A percentile compares a stretch with the other conserved stretches of the same genome.
These are phyloP conservation scores for Solenopsis invicta DNA, from an alignment of 1,140 invertebrate genomes.

Conservation along the genomic window DNA sequence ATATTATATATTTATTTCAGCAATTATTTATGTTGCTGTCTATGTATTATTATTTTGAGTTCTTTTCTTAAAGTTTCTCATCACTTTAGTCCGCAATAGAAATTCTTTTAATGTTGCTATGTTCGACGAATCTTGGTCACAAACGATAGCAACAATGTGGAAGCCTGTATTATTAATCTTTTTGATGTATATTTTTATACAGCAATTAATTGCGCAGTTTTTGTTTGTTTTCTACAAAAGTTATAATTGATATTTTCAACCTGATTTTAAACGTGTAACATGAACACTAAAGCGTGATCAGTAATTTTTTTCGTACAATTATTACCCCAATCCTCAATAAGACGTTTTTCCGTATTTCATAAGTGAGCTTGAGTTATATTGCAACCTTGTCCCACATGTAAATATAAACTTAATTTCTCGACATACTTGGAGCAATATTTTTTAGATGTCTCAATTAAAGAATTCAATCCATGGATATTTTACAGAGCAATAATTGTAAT, in stretches of 20 bases:
- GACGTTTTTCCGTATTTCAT: neutral
- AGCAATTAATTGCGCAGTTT: no score
- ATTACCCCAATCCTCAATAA: neutral
- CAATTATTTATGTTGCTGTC: no score
- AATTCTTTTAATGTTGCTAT: no score
- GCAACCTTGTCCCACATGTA: neutral
- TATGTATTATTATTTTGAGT: no score
- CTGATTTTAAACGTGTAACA: neutral
- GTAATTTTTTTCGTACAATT: neutral
- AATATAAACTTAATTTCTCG: neutral
- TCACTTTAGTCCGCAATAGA: no score
- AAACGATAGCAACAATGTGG: no score
- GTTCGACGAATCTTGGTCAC: no score
- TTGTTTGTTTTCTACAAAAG: no score
- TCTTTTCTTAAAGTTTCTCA: no score
- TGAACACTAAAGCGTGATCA: neutral
- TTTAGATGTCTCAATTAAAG: slow-evolving; percentile 6
- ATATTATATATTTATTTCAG: no score
- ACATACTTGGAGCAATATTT: neutral
- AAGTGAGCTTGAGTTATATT: neutral
- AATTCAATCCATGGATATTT: neutral
- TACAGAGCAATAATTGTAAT: neutral
- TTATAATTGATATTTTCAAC: neutral
- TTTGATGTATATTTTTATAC: no score
- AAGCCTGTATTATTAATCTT: no score